phyloP scores from a whole-genome alignment of 2,888 invertebrate genomes.

The Lasius fuliginosus region DNA sequence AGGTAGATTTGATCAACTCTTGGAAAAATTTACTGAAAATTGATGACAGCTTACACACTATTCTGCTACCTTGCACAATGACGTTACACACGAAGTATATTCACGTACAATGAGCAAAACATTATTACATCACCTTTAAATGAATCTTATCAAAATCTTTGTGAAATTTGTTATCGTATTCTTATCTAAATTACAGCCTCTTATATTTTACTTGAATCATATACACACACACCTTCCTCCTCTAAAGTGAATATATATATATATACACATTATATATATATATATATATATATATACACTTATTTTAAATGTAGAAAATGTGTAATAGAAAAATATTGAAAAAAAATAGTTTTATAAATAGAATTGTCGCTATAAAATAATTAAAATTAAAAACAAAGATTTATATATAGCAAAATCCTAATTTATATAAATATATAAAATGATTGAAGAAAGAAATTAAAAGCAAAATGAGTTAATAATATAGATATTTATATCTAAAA shows the following conservation, averaged over 20 bases:
- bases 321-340: neutral
- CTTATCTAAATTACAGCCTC: neutral
- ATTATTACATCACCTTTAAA: neutral
- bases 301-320: neutral
- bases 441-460: conserved; percentile 98
- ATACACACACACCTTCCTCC: neutral
- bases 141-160: neutral
- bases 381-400: neutral
- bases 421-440: conserved; percentile 82
- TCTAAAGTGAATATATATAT: neutral
- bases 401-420: neutral
- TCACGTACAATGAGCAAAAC: neutral
- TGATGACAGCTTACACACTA: neutral
- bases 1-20: conserved; percentile 62
- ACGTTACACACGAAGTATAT: neutral
- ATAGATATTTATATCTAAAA: conserved; percentile 87
- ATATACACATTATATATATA: too few species aligned
- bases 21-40: conserved; percentile 13
- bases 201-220: conserved; percentile 2
- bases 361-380: neutral
- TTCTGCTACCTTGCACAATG: conserved; percentile 14
- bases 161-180: neutral
- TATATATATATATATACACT: neutral
- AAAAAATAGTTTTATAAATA: neutral
- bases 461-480: conserved; percentile 99